Base-by-base conservation (phyloP, 1,140 invertebrate species). In the Melipona quadrifasciata region DNA sequence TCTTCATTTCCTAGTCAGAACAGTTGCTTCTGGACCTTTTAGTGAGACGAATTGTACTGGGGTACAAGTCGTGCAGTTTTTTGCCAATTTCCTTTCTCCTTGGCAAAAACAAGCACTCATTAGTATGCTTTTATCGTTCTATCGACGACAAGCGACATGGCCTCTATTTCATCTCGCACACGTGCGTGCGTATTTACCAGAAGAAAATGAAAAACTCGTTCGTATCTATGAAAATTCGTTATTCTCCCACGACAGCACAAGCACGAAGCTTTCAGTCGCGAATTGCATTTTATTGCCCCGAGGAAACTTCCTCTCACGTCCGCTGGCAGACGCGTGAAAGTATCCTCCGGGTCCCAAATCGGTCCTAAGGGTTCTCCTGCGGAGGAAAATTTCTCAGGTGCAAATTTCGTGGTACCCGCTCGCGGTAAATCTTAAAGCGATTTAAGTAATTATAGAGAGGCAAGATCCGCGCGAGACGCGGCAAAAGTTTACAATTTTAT, bases 351-450 rank as follows among this genome's bases (percentile, higher is more conserved):
- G 17, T 31, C 14, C 17, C 16, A 61, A 27, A 58, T n/a, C 21
- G 73, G 2, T 61, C 8, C 12, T 27, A 21, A 64, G 8, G 34
- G 24, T 19, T 31, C 2, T 4, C 10, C 21, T 2, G 12, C 34
- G 21, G 1, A 24, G 55, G 47, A 24, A 11, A 12, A 47, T 67
- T 68, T 79, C n/a, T n/a, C n/a, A n/a, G n/a, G n/a, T n/a, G n/a
- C n/a, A n/a, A n/a, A n/a, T n/a, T n/a, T n/a, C 27, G 51, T 11
- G 27, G 17, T 10, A 24, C 14, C 24, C 34, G 21, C n/a, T 53
- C 64, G 61, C 51, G 64, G 53, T 68, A n/a, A n/a, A n/a, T n/a
- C n/a, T n/a, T 53, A 67, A 79, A 68, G 16, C 76, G 68, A 68
- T 79, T 79, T 68, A 68, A 67, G 27, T 67, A 79, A 55, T 79